Percentiles rank a stretch among this genome's conserved stretches.
These are phyloP conservation scores for Drosophila dunni DNA, from an alignment of 1,140 invertebrate species.

Conservation along the genomic window DNA sequence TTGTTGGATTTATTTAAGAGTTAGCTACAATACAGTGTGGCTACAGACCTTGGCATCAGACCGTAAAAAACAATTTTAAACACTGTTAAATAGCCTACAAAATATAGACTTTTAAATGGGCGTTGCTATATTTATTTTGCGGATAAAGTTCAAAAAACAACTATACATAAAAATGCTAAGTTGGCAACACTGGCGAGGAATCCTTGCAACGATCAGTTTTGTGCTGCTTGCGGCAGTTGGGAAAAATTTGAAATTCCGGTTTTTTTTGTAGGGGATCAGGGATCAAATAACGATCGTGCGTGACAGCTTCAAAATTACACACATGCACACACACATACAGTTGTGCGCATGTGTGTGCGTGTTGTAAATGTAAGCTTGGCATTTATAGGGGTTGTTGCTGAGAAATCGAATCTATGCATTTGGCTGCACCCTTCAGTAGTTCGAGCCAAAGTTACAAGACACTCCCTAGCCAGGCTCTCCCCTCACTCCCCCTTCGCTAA, in stretches of 20 bases:
- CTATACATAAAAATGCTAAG: no score
- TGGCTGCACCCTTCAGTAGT: conserved; percentile 45
- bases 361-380: conserved; percentile 72
- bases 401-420: conserved; percentile 30
- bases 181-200: neutral
- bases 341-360: conserved; percentile 14
- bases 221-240: conserved; percentile 27
- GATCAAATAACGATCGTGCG: conserved; percentile 78
- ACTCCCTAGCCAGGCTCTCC: conserved; percentile 44
- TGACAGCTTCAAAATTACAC: conserved; percentile 57
- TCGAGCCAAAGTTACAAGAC: conserved; percentile 45
- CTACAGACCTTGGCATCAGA: no score
- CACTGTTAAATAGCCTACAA: no score
- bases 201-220: conserved; percentile 4
- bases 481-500: conserved; percentile 9
- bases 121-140: no score
- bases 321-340: neutral
- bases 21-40: no score
- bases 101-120: no score
- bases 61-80: no score
- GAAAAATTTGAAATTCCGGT: conserved; percentile 71
- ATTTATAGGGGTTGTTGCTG: conserved; percentile 69
- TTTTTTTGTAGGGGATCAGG: conserved; percentile 49
- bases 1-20: no score
- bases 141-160: no score